Conservation (phyloP, 2,113 vertebrate genomes). For the Nothoprocta perdicaria region DNA sequence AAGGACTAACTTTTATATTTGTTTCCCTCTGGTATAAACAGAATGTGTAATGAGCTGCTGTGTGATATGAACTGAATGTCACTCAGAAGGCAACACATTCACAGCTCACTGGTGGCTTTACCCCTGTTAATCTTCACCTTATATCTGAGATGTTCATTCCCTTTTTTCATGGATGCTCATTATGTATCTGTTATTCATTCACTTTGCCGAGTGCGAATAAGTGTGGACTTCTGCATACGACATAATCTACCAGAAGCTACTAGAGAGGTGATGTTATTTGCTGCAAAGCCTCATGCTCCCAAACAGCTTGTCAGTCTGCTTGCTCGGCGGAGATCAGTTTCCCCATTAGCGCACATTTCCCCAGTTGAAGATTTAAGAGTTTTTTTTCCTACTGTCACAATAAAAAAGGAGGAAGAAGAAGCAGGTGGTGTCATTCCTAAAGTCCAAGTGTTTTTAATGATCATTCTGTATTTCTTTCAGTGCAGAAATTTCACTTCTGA, state of each 20-base stretch:
- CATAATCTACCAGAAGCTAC: slow-evolving; percentile 21
- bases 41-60: neutral
- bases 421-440: slow-evolving; percentile 21
- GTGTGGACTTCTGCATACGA: slow-evolving; percentile 2
- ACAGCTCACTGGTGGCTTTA: slow-evolving; percentile 39
- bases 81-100: slow-evolving; percentile 35
- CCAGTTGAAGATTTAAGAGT: neutral
- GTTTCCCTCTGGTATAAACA: slow-evolving; percentile 35
- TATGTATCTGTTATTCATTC: neutral
- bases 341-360: slow-evolving; percentile 28
- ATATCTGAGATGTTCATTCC: neutral
- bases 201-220: neutral
- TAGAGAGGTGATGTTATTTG: neutral
- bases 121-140: slow-evolving; percentile 43
- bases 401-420: slow-evolving; percentile 2
- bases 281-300: slow-evolving; percentile 4
- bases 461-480: slow-evolving; percentile 30
- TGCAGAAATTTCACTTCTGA: neutral
- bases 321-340: slow-evolving; percentile 24
- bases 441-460: slow-evolving; percentile 42
- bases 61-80: slow-evolving; percentile 28
- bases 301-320: slow-evolving; percentile 31
- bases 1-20: slow-evolving; percentile 28
- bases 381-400: neutral
- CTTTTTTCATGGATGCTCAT: neutral